Percentiles rank a stretch among this genome's conserved stretches.
Conservation (phyloP, 2,888 invertebrate species). For the Andrena dorsata region DNA sequence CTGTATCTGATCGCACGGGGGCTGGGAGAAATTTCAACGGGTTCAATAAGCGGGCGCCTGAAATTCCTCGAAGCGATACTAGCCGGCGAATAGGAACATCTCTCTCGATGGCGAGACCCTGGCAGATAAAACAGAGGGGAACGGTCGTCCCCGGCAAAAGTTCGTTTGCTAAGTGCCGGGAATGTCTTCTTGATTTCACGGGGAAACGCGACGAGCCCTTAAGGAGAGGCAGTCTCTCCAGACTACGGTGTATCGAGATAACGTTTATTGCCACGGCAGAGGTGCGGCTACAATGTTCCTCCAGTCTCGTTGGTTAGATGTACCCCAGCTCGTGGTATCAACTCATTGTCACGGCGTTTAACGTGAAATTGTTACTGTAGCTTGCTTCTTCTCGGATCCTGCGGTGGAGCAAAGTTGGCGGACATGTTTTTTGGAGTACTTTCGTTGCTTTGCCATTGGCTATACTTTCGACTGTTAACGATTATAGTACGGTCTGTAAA, state of each 20-base stretch:
- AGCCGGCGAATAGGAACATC: slow-evolving; percentile 14
- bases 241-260: slow-evolving; percentile 49
- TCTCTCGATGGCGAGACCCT: not conserved
- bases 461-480: not conserved
- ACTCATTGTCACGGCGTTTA: slow-evolving; percentile 41
- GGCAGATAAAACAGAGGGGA: slow-evolving; percentile 25
- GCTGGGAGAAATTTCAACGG: slow-evolving; percentile 46
- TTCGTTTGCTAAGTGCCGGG: slow-evolving; percentile 42
- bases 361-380: not conserved
- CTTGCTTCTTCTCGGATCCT: not conserved
- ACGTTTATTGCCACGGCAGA: slow-evolving; percentile 56
- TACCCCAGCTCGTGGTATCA: slow-evolving; percentile 14
- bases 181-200: slow-evolving; percentile 46
- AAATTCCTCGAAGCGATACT: slow-evolving; percentile 35
- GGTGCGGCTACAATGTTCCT: slow-evolving; percentile 41
- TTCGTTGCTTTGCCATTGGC: not conserved
- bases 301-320: slow-evolving; percentile 32
- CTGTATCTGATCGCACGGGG: slow-evolving; percentile 43
- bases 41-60: slow-evolving; percentile 39
- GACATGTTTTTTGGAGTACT: not conserved
- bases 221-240: slow-evolving; percentile 26
- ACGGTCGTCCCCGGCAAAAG: slow-evolving; percentile 20
- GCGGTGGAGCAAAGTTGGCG: not conserved
- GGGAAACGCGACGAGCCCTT: slow-evolving; percentile 35
- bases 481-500: not conserved